Base-by-base conservation (phyloP, 1,140 invertebrate species). In the Zaprionus lachaisei region DNA sequence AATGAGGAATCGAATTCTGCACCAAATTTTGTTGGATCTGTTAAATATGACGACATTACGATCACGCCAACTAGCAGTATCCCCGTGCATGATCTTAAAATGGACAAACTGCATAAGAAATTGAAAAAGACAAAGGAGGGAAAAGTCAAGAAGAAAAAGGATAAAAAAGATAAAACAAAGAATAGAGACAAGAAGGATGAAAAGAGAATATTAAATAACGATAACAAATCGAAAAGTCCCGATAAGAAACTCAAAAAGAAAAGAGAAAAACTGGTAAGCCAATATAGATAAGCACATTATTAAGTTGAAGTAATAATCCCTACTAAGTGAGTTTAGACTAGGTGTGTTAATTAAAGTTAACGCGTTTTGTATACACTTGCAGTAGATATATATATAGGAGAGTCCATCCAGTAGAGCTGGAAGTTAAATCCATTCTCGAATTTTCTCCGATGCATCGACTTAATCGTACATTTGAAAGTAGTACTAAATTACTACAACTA, bases 121-220 rank as follows among this genome's bases (percentile, higher is more conserved):
- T 94, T 95, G 58, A 95, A 96, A 67, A 96, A 95, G 79, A 94
- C 95, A 37, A 96, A 96, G 82, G 94, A 95, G 49, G 94, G 94
- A 26, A 95, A 95, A 91, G 93, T 95, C 5, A 96, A 96, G 83
- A 96, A 96, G 91, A 97, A 97, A 83, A 96, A 97, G 80, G 96
- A 96, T 64, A 96, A 96, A 79, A 96, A 96, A 74, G 95, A 95
- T 47, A 95, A 95, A 89, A 93, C 92, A 11, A 95, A 94, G 92
- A 94, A 94, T 83, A 94, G 95, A 92, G 92, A 94, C 84, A 94
- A 93, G 93, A 93, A 93, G 5, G 47, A 77, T 9, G 71, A 67
- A 4, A 65, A 26, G 24, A 11, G 49, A 28, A 37, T 12, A 2
- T 14, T 62, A 0, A 78, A 64, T 20, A 37, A 4, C 4, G 79